Conservation (phyloP, 1,140 invertebrate genomes). For the Conus betulinus region DNA sequence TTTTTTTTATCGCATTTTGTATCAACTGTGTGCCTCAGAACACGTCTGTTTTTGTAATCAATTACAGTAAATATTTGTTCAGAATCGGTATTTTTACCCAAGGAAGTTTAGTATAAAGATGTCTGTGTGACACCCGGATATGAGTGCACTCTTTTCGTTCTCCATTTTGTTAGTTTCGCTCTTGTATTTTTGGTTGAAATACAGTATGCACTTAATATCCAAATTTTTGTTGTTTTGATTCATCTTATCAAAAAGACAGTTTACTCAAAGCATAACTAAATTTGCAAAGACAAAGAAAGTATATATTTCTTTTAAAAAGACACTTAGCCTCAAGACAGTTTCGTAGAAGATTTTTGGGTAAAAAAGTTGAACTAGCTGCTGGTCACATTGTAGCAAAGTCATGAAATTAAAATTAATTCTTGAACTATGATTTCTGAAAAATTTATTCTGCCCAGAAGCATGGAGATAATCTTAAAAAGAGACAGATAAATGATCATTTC, state of each 20-base stretch:
- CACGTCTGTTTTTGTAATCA: background rate
- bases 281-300: background rate
- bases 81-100: background rate
- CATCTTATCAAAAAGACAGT: too few relatives aligned
- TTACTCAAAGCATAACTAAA: too few relatives aligned
- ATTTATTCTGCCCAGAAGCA: too few relatives aligned
- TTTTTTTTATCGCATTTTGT: too few relatives aligned
- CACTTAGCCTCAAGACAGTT: background rate
- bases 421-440: too few relatives aligned
- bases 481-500: too few relatives aligned
- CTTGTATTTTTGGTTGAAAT: background rate
- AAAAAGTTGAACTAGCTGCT: background rate
- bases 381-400: background rate
- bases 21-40: background rate
- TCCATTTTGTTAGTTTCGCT: background rate
- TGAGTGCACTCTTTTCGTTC: background rate
- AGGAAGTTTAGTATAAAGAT: background rate
- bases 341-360: background rate
- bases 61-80: background rate
- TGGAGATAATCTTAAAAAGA: too few relatives aligned
- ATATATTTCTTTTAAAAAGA: background rate
- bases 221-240: too few relatives aligned
- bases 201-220: too few relatives aligned
- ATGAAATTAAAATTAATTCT: too few relatives aligned
- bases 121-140: background rate